Conservation (phyloP, 2,797 vertebrate species). For the Prionace glauca region DNA sequence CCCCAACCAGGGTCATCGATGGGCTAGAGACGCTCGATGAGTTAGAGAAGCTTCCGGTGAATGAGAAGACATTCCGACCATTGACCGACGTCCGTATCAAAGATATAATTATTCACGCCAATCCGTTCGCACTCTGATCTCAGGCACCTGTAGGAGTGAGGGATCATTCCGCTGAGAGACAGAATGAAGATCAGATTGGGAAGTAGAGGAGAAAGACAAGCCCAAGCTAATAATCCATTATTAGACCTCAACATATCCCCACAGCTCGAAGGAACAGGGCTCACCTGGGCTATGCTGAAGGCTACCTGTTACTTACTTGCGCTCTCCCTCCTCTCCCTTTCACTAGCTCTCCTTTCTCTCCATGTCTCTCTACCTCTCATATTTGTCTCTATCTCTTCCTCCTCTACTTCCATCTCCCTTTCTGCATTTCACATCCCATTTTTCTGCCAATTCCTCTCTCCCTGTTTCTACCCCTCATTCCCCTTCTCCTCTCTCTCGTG, state of each 20-base stretch:
- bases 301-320: too few relatives aligned
- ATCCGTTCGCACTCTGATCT: constrained; percentile 78
- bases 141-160: too few relatives aligned
- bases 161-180: not conserved
- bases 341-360: too few relatives aligned
- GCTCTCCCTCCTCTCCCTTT: not conserved
- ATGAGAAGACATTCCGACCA: constrained; percentile 90
- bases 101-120: constrained; percentile 87
- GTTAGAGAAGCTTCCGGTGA: constrained; percentile 89
- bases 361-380: not conserved
- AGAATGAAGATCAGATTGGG: not conserved
- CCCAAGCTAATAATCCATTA: not conserved
- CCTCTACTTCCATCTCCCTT: not conserved
- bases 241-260: not conserved
- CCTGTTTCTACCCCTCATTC: not conserved
- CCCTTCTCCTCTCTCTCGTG: not conserved
- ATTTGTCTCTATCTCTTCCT: not conserved
- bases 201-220: not conserved
- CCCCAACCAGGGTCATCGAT: constrained; percentile 77
- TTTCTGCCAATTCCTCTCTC: not conserved
- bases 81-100: constrained; percentile 86
- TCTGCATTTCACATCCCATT: not conserved
- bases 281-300: not conserved
- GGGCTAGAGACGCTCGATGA: constrained; percentile 93
- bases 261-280: not conserved